Evolutionary conservation across 2,888 invertebrate genomes (phyloP), one percentile per base, ranked within the genome.

Genomic region (Dusona sp.): DNA sequence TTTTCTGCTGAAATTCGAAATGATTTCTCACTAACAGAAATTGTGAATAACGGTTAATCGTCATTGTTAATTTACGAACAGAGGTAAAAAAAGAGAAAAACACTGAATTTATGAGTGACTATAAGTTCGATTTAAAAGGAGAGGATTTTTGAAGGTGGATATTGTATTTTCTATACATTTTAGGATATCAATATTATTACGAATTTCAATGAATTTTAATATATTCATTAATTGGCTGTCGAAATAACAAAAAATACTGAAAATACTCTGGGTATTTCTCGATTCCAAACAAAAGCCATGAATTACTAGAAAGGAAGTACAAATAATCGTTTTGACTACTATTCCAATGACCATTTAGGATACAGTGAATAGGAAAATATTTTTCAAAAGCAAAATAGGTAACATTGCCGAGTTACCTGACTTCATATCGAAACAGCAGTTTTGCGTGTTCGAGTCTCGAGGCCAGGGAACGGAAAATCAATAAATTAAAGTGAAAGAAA

Each of bases 381-480:
- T 0, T 33, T 72, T 72, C 9, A 51, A 29, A 19, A 54, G 25
- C 19, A 36, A 25, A 74, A 74, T 16, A 33, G 4, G 57, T 25
- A 25, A 42, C 25, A 19, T 73, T 22, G 74, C 42, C 25, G 25
- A 48, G 25, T 65, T 36, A 25, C 33, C 29, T 64, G 25, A 29
- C 29, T 11, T 33, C n/a, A 4, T 38, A 48, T 77, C 38, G 16
- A 8, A 64, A 36, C 33, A n/a, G 64, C 70, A 45, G 64, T 64
- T 75, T 64, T 51, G 64, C 82, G 51, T 54, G 42, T 38, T 64
- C 9, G 38, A 73, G 22, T 33, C 33, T 51, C 70, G 70, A 82
- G 79, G 78, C 42, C 82, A 42, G 29, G 13, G 9, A 77, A 22
- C 9, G 9, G 11, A 79, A 83, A 79, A 85, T 85, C 82, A 67